Percentiles rank a stretch among this genome's conserved stretches.
Evolutionary conservation across 2,888 invertebrate genomes (phyloP).

Genomic region (Agrilus cyanescens): DNA sequence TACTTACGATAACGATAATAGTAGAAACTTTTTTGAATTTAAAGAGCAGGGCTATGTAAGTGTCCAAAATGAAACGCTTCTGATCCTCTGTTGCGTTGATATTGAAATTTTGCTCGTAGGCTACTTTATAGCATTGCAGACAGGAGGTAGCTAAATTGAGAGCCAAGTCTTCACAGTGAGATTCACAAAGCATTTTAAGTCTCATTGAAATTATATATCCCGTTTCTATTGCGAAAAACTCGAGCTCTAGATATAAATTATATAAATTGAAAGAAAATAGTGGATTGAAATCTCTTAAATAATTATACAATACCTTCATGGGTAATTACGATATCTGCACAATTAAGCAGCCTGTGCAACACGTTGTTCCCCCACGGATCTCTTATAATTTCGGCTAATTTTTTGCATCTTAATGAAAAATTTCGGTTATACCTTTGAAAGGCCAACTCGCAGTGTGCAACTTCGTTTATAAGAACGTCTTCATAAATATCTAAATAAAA

Average conservation of each 20-base stretch:
- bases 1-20: conserved; percentile 12
- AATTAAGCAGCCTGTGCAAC: conserved; percentile 26
- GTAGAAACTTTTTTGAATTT: conserved; percentile 14
- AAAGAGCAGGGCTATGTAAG: conserved; percentile 45
- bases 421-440: conserved; percentile 25
- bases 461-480: conserved; percentile 20
- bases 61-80: conserved; percentile 46
- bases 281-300: neutral
- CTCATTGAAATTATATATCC: conserved; percentile 46
- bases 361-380: conserved; percentile 32
- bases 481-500: conserved; percentile 19
- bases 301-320: conserved; percentile 23
- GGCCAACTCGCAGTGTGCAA: conserved; percentile 28
- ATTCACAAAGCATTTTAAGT: conserved; percentile 47
- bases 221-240: conserved; percentile 46
- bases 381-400: conserved; percentile 30
- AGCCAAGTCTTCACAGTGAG: conserved; percentile 49
- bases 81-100: conserved; percentile 37
- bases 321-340: conserved; percentile 26
- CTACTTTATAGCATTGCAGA: conserved; percentile 30
- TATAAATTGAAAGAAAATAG: neutral
- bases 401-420: conserved; percentile 29
- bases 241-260: conserved; percentile 32
- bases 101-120: conserved; percentile 26
- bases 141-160: conserved; percentile 44